A percentile compares a stretch with the other conserved stretches of the same genome.
These are phyloP conservation scores for Zaprionus taronus DNA, from an alignment of 1,140 invertebrate genomes.

Conservation along the genomic window DNA sequence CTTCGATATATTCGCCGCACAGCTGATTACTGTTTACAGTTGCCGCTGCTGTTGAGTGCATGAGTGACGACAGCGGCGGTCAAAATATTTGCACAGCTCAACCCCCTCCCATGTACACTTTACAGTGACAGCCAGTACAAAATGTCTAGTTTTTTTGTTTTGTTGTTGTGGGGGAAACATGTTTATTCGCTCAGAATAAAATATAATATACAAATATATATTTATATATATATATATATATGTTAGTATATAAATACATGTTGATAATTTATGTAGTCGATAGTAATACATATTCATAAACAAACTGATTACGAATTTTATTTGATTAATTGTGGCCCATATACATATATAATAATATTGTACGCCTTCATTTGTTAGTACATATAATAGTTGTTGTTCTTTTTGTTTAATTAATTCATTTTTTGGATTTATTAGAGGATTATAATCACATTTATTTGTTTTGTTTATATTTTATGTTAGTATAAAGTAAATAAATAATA, in stretches of 20 bases:
- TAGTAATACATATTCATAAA: conserved; percentile 73
- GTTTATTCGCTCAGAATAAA: conserved; percentile 49
- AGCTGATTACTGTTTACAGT: conserved; percentile 43
- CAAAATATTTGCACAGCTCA: conserved; percentile 17
- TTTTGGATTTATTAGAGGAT: conserved; percentile 40
- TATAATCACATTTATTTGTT: conserved; percentile 73
- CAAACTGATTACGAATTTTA: conserved; percentile 61
- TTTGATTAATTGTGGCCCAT: conserved; percentile 49
- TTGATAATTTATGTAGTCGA: conserved; percentile 62
- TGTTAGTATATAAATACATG: conserved; percentile 62
- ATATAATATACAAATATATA: conserved; percentile 31
- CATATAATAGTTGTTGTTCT: conserved; percentile 55
- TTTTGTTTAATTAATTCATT: conserved; percentile 56
- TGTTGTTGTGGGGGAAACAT: conserved; percentile 38
- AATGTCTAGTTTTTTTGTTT: neutral
- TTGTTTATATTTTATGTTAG: conserved; percentile 44
- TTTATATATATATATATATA: conserved; percentile 36
- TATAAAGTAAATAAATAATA: conserved; percentile 66
- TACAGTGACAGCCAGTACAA: conserved; percentile 18
- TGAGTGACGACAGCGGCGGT: neutral
- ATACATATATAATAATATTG: conserved; percentile 42
- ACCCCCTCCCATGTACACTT: neutral
- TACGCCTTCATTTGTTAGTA: conserved; percentile 59
- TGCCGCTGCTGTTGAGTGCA: neutral
- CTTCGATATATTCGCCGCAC: neutral